phyloP scores from a whole-genome alignment of 1,140 invertebrate species.

The Hyposmocoma kahamanoa region DNA sequence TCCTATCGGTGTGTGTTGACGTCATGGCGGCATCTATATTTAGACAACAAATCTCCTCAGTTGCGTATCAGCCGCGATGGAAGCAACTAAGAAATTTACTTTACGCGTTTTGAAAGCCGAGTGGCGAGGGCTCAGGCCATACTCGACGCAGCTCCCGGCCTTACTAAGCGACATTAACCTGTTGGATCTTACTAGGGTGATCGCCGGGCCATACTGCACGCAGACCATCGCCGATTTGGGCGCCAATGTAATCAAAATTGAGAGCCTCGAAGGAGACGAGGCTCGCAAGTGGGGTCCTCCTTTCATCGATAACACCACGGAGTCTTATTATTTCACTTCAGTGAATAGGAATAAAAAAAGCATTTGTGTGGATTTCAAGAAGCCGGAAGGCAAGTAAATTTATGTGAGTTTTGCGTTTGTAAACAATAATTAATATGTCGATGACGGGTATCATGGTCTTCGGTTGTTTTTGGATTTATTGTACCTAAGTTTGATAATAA shows the following conservation, averaged over 20 bases:
- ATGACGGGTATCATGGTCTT: no score
- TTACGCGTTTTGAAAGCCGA: no score
- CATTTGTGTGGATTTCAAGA: slow-evolving; percentile 90
- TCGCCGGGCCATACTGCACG: slow-evolving; percentile 91
- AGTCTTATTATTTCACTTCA: slow-evolving; percentile 90
- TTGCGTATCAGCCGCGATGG: no score
- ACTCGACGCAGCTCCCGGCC: slow-evolving; percentile 57
- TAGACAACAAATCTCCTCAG: no score
- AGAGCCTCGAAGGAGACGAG: slow-evolving; percentile 90
- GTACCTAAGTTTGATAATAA: no score
- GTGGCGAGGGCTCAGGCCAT: no score
- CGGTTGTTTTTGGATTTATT: no score
- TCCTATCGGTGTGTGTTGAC: no score
- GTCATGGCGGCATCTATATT: no score
- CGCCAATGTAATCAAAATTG: slow-evolving; percentile 95
- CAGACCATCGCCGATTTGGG: slow-evolving; percentile 96
- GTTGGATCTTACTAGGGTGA: slow-evolving; percentile 88
- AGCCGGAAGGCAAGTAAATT: slow-evolving; percentile 64
- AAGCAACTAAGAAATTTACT: no score
- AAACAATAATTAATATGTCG: no score
- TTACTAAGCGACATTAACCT: slow-evolving; percentile 78
- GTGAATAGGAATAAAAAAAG: slow-evolving; percentile 98
- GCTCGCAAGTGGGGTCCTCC: slow-evolving; percentile 95
- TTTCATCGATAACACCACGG: slow-evolving; percentile 81
- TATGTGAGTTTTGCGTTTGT: no score